Evolutionary conservation across 2,888 invertebrate species (phyloP), one percentile per base, ranked within the genome.

Genomic region (Gandaritis pyraliata): DNA sequence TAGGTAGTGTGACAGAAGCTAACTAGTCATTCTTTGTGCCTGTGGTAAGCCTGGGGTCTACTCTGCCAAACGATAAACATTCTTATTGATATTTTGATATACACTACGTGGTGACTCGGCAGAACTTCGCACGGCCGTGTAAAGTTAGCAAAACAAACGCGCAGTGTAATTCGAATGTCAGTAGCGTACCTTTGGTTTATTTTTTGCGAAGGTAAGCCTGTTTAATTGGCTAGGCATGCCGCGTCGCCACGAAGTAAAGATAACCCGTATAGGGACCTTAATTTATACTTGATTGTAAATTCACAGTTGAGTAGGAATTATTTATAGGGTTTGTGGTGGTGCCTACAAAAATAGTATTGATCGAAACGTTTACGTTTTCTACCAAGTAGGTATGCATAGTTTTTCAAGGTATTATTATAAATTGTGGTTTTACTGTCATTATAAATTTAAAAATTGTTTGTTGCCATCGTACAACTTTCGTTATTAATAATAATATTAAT

Each of bases 211-310:
- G 65, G 70, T 66, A 65, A 72, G 70, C 61, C 69, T 72, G 64
- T 76, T 80, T 83, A 83, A 83, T 83, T 83, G 83, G 80, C 78
- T 65, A 71, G 69, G 61, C 75, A 71, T 66, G 68, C 61, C 63
- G 52, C 67, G 71, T 68, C 69, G 65, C 65, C 57, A 71, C 71
- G 70, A 72, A 76, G 71, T 74, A 73, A 70, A 78, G 80, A 82
- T 81, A 81, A 78, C 73, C 63, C 64, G 56, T 64, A 71, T 74
- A 68, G 60, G 66, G 66, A 15, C 66, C 64, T 68, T 70, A 66
- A 67, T 69, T 63, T 63, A 63, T 60, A 64, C 64, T 57, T 57
- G 52, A 57, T 60, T 59, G 55, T 64, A 49, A 59, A 64, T 59
- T 64, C 64, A 58, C 58, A 64, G 59, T 56, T 60, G 45, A 64